Percentiles rank a stretch among this genome's conserved stretches.
These are phyloP conservation scores for Condylura cristata DNA, from an alignment of 2,113 vertebrate species.

Conservation along the genomic window DNA sequence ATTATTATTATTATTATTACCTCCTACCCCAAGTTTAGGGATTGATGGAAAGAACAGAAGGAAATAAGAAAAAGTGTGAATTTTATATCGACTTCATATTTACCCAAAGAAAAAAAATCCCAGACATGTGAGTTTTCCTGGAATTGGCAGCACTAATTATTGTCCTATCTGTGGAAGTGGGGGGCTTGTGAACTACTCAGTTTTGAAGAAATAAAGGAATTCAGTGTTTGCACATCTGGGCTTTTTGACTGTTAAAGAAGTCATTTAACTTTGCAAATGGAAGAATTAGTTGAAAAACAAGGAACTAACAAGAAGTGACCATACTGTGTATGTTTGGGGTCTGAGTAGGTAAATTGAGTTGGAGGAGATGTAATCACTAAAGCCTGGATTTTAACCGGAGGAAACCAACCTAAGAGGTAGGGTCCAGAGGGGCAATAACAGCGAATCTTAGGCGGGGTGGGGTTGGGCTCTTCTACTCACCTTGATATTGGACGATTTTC, in stretches of 20 bases:
- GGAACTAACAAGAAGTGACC: not conserved
- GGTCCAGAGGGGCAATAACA: not conserved
- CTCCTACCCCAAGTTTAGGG: not conserved
- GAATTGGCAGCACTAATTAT: not conserved
- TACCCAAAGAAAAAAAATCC: not conserved
- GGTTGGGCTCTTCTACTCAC: too few relatives aligned
- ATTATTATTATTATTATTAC: not conserved
- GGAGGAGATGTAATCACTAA: not conserved
- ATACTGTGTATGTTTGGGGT: not conserved
- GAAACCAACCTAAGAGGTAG: not conserved
- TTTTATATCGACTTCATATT: not conserved
- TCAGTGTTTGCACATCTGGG: not conserved
- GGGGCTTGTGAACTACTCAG: not conserved
- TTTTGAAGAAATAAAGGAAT: not conserved
- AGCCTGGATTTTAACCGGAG: not conserved
- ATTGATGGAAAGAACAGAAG: not conserved
- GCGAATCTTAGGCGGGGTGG: not conserved
- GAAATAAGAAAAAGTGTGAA: not conserved
- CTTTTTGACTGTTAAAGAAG: not conserved
- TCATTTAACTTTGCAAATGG: conserved; percentile 12
- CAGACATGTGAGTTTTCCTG: not conserved
- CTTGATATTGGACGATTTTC: not conserved
- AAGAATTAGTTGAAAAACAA: not conserved
- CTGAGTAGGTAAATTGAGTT: not conserved
- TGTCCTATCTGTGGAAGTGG: not conserved